phyloP scores from a whole-genome alignment of 2,797 vertebrate species.

The Smutsia gigantea region DNA sequence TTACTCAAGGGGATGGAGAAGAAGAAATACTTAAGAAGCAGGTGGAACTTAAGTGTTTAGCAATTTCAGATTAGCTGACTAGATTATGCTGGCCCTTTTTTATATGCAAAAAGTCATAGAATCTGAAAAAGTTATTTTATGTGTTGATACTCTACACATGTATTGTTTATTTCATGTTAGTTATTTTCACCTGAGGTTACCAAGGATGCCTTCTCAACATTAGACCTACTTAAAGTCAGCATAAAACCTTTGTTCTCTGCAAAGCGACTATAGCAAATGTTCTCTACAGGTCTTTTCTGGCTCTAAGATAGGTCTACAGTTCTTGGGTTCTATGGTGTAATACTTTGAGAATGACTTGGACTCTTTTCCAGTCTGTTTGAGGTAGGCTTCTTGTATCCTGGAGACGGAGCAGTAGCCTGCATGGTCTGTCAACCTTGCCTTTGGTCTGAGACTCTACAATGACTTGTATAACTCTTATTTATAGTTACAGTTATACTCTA shows the following conservation, averaged over 20 bases:
- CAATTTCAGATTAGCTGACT: background rate
- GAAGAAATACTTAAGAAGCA: constrained; percentile 12
- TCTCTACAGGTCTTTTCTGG: background rate
- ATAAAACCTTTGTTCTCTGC: background rate
- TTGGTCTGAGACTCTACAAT: background rate
- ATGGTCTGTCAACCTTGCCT: background rate
- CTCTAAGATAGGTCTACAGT: background rate
- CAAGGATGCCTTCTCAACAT: background rate
- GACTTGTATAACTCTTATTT: background rate
- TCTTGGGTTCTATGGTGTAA: background rate
- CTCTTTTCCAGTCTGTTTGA: background rate
- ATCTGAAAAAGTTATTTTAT: background rate
- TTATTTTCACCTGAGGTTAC: constrained; percentile 10
- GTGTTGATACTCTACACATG: background rate
- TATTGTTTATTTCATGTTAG: background rate
- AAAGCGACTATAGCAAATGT: background rate
- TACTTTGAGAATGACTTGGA: background rate
- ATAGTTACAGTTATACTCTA: background rate
- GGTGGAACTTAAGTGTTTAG: background rate
- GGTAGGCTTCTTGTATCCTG: background rate
- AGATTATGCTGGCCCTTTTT: background rate
- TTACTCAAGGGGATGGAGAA: background rate
- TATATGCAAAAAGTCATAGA: background rate
- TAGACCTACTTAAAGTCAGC: background rate
- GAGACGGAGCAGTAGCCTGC: background rate